Evolutionary conservation across 2,888 invertebrate species (phyloP).

Genomic region (Drosophila silvestris): DNA sequence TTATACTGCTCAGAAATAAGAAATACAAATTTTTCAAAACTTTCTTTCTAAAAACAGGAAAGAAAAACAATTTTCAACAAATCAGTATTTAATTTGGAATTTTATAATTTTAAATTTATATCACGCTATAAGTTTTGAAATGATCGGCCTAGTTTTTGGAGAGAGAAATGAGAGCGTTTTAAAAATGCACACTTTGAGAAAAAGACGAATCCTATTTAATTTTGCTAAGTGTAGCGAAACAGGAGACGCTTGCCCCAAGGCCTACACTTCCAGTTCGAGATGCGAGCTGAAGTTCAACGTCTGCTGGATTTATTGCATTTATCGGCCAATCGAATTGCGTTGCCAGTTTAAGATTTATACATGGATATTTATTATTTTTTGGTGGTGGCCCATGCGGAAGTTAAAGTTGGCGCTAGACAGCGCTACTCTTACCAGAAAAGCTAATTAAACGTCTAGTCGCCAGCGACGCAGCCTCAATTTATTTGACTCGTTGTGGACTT

Average conservation of each 20-base stretch:
- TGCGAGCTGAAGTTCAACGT: slow-evolving; percentile 43
- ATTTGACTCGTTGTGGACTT: slow-evolving; percentile 68
- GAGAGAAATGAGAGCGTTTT: neutral
- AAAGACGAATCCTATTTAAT: neutral
- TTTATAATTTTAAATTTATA: neutral
- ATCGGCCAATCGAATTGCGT: slow-evolving; percentile 77
- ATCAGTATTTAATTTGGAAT: neutral
- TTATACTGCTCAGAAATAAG: neutral
- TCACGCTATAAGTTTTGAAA: neutral
- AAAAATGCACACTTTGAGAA: neutral
- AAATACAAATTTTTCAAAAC: neutral
- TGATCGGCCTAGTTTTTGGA: neutral
- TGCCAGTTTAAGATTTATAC: slow-evolving; percentile 70
- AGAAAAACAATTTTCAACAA: neutral
- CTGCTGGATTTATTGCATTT: slow-evolving; percentile 72
- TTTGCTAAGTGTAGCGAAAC: slow-evolving; percentile 17
- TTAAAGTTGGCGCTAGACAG: slow-evolving; percentile 21
- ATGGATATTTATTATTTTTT: slow-evolving; percentile 41
- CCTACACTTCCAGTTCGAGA: slow-evolving; percentile 9
- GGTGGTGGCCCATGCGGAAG: slow-evolving; percentile 64
- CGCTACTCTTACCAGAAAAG: slow-evolving; percentile 1
- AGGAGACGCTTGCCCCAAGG: slow-evolving; percentile 28
- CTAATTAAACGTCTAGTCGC: slow-evolving; percentile 70
- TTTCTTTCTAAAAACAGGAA: neutral
- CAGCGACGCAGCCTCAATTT: slow-evolving; percentile 61